Base-by-base conservation (phyloP, 1,140 invertebrate genomes). In the Proctacanthus coquilletti region DNA sequence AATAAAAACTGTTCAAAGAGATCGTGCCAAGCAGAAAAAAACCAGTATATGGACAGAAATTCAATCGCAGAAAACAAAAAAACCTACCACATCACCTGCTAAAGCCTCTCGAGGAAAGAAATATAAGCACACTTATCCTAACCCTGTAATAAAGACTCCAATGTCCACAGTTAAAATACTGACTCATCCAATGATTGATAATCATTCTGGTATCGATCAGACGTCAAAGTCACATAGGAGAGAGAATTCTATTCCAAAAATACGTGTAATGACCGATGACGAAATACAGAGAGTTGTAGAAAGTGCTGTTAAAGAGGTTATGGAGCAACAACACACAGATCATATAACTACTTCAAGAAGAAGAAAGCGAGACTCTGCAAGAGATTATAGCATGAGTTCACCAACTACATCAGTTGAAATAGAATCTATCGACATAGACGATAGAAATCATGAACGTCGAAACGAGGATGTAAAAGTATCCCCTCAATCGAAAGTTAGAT, bases 271-370 rank as follows among this genome's bases (percentile, higher is more conserved):
- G 34, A 35, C 5, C 14, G 34, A 35, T 10, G 34, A 9, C 11
- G 34, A 35, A 19, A 35, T 35, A 15, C 17, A 35, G 8, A 18
- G 8, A 8, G 18, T 35, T 10, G 14, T 35, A 9, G 18, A 35
- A 18, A 18, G 15, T 10, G 34, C 34, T 20, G 15, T 35, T 17
- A 35, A 18, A 19, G 34, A 35, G 20, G 34, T 35, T 6, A 35
- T 32, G 31, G 31, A 32, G 6, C 31, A 27, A 27, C n/a, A n/a
- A n/a, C n/a, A n/a, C n/a, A n/a, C n/a, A n/a, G n/a, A n/a, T n/a
- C n/a, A n/a, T n/a, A n/a, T n/a, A n/a, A n/a, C n/a, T n/a, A n/a
- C n/a, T n/a, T n/a, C n/a, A n/a, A n/a, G n/a, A n/a, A n/a, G n/a
- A n/a, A n/a, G n/a, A n/a, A n/a, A n/a, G n/a, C n/a, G n/a, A n/a